These are phyloP conservation scores for Chrysolina americana DNA, from an alignment of 2,888 invertebrate species.

Conservation along the genomic window DNA sequence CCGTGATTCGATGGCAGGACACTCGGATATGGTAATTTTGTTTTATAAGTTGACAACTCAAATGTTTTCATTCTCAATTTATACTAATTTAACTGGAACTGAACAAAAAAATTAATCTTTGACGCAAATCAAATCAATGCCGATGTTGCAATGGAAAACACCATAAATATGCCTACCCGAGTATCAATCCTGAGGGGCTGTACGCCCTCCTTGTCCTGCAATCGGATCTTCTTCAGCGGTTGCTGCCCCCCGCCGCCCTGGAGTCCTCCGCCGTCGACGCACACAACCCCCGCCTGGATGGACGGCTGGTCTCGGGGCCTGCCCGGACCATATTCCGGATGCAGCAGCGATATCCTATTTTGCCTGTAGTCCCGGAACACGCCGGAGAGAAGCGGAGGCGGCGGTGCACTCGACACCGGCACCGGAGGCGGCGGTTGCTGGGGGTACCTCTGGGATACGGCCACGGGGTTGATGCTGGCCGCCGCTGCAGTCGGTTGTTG, in stretches of 20 bases:
- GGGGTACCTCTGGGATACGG: slow-evolving; percentile 63
- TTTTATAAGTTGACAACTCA: too few species aligned
- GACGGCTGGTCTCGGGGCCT: slow-evolving; percentile 42
- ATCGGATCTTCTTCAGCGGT: slow-evolving; percentile 79
- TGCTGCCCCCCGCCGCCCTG: slow-evolving; percentile 68
- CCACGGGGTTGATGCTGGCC: slow-evolving; percentile 66
- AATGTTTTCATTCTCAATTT: too few species aligned
- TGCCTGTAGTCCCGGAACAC: slow-evolving; percentile 72
- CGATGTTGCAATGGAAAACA: not conserved
- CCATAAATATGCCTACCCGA: slow-evolving; percentile 65
- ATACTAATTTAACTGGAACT: too few species aligned
- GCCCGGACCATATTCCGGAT: slow-evolving; percentile 69
- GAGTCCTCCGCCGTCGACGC: slow-evolving; percentile 46
- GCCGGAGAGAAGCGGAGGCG: slow-evolving; percentile 67
- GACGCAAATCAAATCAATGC: too few species aligned
- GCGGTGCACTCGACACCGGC: slow-evolving; percentile 55
- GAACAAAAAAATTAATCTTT: too few species aligned
- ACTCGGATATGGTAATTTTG: too few species aligned
- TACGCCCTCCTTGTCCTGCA: slow-evolving; percentile 72
- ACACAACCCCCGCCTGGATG: slow-evolving; percentile 52
- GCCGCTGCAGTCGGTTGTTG: slow-evolving; percentile 63
- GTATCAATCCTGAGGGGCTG: slow-evolving; percentile 79
- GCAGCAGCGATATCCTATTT: slow-evolving; percentile 79
- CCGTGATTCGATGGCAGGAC: too few species aligned
- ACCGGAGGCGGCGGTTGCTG: slow-evolving; percentile 63